phyloP scores from a whole-genome alignment of 1,140 invertebrate genomes.

The Venustaconcha ellipsiformis region DNA sequence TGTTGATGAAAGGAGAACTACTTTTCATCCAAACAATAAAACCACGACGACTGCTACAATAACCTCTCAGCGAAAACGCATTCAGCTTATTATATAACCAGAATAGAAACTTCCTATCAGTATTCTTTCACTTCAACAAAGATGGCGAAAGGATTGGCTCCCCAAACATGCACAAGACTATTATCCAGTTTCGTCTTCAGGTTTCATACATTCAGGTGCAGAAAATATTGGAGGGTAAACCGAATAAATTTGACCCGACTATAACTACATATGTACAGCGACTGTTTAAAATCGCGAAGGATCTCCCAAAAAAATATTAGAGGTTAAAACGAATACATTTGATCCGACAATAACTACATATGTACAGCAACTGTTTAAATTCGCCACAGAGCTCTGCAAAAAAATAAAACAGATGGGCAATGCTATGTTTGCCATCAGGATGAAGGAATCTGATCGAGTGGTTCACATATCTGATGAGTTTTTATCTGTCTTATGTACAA shows the following conservation, averaged over 20 bases:
- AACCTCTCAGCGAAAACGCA: slow-evolving; percentile 61
- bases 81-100: slow-evolving; percentile 65
- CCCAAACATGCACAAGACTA: slow-evolving; percentile 28
- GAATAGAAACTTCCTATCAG: slow-evolving; percentile 49
- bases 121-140: slow-evolving; percentile 42
- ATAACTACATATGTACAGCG: slow-evolving; percentile 10
- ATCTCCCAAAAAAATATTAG: no score
- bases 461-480: slow-evolving; percentile 15
- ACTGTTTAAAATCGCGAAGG: slow-evolving; percentile 32
- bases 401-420: slow-evolving; percentile 35
- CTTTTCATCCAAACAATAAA: slow-evolving; percentile 52
- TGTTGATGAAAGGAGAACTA: slow-evolving; percentile 53
- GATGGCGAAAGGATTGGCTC: slow-evolving; percentile 25
- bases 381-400: slow-evolving; percentile 37
- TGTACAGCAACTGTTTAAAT: no score
- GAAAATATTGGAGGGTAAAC: slow-evolving; percentile 28
- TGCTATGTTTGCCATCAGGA: slow-evolving; percentile 28
- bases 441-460: slow-evolving; percentile 26
- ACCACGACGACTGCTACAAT: slow-evolving; percentile 63
- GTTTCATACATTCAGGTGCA: slow-evolving; percentile 46
- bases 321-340: no score
- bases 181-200: slow-evolving; percentile 29
- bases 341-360: no score
- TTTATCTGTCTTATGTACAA: slow-evolving; percentile 74
- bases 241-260: not conserved